A percentile compares a stretch with the other conserved stretches of the same genome.
phyloP scores from a whole-genome alignment of 2,888 invertebrate genomes.

The Zaprionus obscuricornis region DNA sequence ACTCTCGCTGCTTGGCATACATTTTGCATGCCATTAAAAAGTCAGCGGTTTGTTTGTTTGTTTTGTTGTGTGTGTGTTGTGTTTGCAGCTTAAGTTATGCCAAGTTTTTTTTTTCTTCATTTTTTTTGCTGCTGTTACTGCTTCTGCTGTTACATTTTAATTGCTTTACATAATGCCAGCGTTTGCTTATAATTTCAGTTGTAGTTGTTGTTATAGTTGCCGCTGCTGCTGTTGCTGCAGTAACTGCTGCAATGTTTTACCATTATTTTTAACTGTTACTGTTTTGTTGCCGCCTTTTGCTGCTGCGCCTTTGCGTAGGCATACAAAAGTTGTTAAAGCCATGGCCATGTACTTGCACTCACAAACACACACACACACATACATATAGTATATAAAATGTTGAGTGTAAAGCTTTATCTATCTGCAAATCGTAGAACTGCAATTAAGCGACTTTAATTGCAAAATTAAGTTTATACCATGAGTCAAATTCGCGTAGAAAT shows the following conservation, averaged over 20 bases:
- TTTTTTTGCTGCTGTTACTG: conserved; percentile 6
- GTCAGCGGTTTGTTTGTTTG: conserved; percentile 59
- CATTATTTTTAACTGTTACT: conserved; percentile 75
- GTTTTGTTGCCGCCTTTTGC: conserved; percentile 23
- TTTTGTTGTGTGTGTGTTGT: conserved; percentile 25
- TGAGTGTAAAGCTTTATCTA: not conserved
- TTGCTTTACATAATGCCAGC: conserved; percentile 75
- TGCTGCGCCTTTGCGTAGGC: conserved; percentile 55
- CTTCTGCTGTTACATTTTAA: conserved; percentile 64
- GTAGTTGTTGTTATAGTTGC: conserved; percentile 2
- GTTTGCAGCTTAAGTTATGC: conserved; percentile 61
- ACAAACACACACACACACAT: conserved; percentile 10
- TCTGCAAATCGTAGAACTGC: conserved; percentile 32
- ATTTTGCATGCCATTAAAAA: conserved; percentile 71
- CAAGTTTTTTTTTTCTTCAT: conserved; percentile 25
- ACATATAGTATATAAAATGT: not conserved
- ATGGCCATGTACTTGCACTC: too few species aligned
- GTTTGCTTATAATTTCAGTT: conserved; percentile 29
- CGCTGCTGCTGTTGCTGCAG: conserved; percentile 19
- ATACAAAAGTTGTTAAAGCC: conserved; percentile 29
- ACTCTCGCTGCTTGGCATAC: conserved; percentile 46
- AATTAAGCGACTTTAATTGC: conserved; percentile 58
- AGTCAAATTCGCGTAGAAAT: conserved; percentile 36
- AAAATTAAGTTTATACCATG: conserved; percentile 55
- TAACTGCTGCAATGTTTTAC: conserved; percentile 49